A percentile compares a stretch with the other conserved stretches of the same genome.
These are phyloP conservation scores for Babyrousa celebensis DNA, from an alignment of 2,797 vertebrate species.

Conservation along the genomic window DNA sequence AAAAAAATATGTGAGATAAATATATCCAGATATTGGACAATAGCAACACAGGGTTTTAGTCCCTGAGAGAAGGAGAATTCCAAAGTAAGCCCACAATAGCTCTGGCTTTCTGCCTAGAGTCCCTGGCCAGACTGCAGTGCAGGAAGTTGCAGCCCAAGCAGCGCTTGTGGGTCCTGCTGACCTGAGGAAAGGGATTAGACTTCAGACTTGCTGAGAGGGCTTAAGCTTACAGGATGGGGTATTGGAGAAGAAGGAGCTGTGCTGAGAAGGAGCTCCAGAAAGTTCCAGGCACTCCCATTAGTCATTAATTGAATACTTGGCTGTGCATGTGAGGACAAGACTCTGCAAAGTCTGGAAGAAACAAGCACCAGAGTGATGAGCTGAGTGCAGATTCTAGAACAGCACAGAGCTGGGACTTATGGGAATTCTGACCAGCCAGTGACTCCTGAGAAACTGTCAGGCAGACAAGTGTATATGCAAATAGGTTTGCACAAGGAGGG, in stretches of 20 bases:
- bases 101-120: neutral
- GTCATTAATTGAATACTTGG: neutral
- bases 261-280: neutral
- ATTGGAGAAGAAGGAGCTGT: neutral
- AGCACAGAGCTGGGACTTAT: neutral
- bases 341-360: neutral
- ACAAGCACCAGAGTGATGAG: neutral
- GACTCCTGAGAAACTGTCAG: neutral
- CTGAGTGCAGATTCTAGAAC: neutral
- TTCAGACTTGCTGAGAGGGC: neutral
- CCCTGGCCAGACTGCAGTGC: neutral
- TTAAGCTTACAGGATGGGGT: neutral
- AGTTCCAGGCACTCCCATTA: neutral
- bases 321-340: neutral
- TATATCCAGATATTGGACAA: neutral
- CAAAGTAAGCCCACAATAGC: neutral
- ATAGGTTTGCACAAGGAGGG: neutral
- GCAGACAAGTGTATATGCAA: no score
- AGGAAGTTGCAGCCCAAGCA: neutral
- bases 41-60: neutral
- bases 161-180: neutral
- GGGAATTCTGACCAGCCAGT: neutral
- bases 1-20: neutral
- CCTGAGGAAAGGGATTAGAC: neutral
- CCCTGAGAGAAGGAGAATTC: neutral